Evolutionary conservation across 2,797 vertebrate species (phyloP).

Genomic region (Argyrosomus regius): DNA sequence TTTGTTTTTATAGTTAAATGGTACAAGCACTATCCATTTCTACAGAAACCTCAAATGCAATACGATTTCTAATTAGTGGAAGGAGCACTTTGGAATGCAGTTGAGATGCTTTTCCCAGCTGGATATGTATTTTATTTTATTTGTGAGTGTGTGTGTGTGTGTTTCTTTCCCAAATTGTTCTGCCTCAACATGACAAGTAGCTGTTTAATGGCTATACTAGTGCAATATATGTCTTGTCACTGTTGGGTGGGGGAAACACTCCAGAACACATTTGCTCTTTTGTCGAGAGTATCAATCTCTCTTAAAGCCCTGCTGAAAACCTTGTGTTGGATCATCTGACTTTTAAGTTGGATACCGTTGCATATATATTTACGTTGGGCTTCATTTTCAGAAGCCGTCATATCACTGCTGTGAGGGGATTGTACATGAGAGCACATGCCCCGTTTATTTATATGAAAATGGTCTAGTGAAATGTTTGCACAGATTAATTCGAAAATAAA

Average conservation of each 20-base stretch:
- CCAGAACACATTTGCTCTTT: constrained; percentile 36
- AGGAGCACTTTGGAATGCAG: constrained; percentile 58
- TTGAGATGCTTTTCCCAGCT: constrained; percentile 46
- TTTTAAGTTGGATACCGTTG: constrained; percentile 28
- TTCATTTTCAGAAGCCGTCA: constrained; percentile 79
- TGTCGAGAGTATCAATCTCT: constrained; percentile 17
- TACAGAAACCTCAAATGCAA: constrained; percentile 61
- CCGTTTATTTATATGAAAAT: constrained; percentile 71
- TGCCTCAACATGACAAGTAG: constrained; percentile 54
- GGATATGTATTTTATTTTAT: constrained; percentile 15
- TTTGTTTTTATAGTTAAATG: constrained; percentile 21
- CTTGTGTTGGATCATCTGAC: constrained; percentile 25
- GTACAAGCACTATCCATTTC: constrained; percentile 34
- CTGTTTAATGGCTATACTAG: constrained; percentile 60
- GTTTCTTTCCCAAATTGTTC: constrained; percentile 16
- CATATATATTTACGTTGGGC: constrained; percentile 62
- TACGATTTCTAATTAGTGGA: constrained; percentile 45
- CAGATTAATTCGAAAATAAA: constrained; percentile 63
- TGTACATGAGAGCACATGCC: constrained; percentile 52
- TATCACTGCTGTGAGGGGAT: constrained; percentile 70
- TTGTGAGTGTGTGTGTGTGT: neutral
- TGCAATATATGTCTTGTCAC: constrained; percentile 84
- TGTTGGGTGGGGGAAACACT: constrained; percentile 55
- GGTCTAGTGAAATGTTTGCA: constrained; percentile 73
- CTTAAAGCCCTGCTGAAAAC: constrained; percentile 51